phyloP scores from a whole-genome alignment of 37 sponge, comb jelly and placozoan species.

The Chondrilla cf. caribensis region DNA sequence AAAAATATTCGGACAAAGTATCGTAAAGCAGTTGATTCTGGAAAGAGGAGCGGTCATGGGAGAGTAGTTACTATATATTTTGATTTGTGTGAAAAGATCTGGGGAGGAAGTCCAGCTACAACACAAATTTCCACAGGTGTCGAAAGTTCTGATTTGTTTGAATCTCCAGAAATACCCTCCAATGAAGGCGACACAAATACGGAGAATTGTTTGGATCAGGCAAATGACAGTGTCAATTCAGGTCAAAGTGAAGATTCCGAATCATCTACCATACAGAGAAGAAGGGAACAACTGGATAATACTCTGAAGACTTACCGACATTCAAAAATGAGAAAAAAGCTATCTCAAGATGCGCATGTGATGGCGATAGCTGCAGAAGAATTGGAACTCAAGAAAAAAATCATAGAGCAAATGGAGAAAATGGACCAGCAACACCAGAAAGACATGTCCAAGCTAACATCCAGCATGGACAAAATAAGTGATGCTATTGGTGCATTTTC shows the following conservation, averaged over 20 bases:
- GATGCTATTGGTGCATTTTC: too few species aligned
- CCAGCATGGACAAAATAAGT: background rate
- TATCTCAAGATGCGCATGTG: background rate
- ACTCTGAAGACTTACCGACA: background rate
- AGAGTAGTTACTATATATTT: constrained; percentile 20
- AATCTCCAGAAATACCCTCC: background rate
- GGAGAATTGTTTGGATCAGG: too few species aligned
- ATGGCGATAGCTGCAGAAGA: background rate
- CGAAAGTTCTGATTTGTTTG: background rate
- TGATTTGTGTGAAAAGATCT: constrained; percentile 19
- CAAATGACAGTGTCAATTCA: background rate
- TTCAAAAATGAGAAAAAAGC: background rate
- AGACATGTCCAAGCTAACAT: background rate
- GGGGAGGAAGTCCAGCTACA: constrained; percentile 16
- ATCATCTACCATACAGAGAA: background rate
- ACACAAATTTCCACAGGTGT: background rate
- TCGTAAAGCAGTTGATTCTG: constrained; percentile 16
- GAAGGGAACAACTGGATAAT: background rate
- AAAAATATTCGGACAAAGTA: background rate
- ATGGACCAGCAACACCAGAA: background rate
- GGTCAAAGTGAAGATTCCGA: too few species aligned
- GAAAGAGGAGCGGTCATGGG: constrained; percentile 14
- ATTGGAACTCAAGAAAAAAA: background rate
- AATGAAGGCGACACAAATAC: background rate
- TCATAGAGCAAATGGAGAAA: background rate